Evolutionary conservation across 2,113 vertebrate genomes (phyloP).

Genomic region (Fulica atra): DNA sequence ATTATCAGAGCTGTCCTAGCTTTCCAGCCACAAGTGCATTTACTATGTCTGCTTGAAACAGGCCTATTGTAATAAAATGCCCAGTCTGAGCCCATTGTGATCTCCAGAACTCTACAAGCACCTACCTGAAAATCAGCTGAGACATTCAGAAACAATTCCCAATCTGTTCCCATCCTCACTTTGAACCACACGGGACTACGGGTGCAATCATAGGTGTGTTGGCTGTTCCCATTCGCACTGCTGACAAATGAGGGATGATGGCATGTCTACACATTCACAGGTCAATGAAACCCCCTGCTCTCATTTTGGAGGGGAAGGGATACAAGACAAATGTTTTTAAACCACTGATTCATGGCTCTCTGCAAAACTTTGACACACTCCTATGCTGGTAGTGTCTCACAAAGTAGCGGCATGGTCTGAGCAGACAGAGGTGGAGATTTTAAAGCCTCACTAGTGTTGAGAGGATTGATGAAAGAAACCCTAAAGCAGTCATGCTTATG

Average conservation of each 20-base stretch:
- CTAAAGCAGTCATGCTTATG: not conserved
- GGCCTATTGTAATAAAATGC: not conserved
- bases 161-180: not conserved
- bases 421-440: not conserved
- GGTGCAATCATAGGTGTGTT: not conserved
- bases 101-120: not conserved
- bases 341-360: not conserved
- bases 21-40: not conserved
- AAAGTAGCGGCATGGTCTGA: not conserved
- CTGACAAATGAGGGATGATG: not conserved
- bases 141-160: not conserved
- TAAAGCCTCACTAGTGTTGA: not conserved
- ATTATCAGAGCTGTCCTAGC: not conserved
- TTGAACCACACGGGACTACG: not conserved
- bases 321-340: not conserved
- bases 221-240: not conserved
- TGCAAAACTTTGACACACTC: not conserved
- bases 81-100: not conserved
- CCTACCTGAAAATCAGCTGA: not conserved
- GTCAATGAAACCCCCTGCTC: not conserved
- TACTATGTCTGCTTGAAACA: not conserved
- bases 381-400: not conserved
- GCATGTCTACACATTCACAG: not conserved
- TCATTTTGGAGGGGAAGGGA: not conserved
- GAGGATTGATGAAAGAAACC: not conserved